phyloP scores from a whole-genome alignment of 1,140 invertebrate genomes.

The Ceratitis capitata region DNA sequence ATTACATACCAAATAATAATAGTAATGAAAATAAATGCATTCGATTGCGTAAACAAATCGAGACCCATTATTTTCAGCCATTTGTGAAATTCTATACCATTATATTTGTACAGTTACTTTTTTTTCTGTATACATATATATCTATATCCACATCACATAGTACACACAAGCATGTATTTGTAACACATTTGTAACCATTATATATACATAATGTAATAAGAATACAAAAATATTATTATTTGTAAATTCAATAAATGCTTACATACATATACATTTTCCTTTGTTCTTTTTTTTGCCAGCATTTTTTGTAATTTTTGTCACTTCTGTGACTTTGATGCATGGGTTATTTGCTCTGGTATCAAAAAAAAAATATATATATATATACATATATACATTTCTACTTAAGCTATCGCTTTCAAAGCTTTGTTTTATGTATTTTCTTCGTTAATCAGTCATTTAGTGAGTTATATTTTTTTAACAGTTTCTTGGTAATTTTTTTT shows the following conservation, averaged over 20 bases:
- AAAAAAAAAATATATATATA: background rate
- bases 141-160: background rate
- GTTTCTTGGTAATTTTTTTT: background rate
- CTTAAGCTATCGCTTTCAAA: background rate
- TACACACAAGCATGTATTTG: background rate
- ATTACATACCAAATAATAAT: background rate
- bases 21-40: background rate
- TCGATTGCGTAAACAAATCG: background rate
- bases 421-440: background rate
- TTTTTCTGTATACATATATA: background rate
- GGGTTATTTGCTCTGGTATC: background rate
- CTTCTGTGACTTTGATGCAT: background rate
- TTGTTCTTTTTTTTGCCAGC: background rate
- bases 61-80: background rate
- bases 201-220: background rate
- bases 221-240: background rate
- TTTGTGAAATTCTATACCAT: background rate
- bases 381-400: background rate
- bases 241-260: background rate
- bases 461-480: background rate
- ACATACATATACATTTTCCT: background rate
- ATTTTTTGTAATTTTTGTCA: background rate
- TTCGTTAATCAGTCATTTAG: background rate
- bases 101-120: background rate
- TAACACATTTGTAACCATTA: conserved; percentile 2